Conservation (phyloP, 2,888 invertebrate genomes). For the Polydrusus cervinus region DNA sequence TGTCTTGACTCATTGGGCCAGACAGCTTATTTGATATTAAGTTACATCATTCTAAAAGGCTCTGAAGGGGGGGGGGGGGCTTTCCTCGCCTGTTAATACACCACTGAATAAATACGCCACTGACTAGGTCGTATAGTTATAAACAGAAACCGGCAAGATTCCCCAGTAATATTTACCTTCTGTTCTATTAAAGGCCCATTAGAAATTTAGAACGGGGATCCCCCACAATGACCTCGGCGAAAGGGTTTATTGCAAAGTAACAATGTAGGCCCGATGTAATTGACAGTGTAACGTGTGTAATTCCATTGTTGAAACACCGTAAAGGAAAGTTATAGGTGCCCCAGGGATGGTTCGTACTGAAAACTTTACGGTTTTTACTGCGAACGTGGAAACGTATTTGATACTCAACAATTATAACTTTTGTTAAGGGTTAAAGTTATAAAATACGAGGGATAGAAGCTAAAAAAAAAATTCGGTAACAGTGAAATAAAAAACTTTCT, state of each 20-base stretch:
- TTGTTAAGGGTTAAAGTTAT: too few species aligned
- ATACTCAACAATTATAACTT: too few species aligned
- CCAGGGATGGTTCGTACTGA: neutral
- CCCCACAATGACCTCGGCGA: conserved; percentile 31
- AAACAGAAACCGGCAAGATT: neutral
- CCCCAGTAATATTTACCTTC: neutral
- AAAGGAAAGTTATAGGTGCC: neutral
- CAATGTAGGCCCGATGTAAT: conserved; percentile 14
- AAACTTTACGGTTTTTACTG: neutral
- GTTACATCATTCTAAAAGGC: too few species aligned
- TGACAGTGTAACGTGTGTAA: conserved; percentile 15
- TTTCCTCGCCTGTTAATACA: too few species aligned
- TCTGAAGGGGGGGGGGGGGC: too few species aligned
- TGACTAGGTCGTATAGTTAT: neutral
- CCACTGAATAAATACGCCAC: too few species aligned
- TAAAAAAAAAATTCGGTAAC: too few species aligned
- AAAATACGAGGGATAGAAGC: too few species aligned
- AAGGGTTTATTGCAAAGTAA: conserved; percentile 37
- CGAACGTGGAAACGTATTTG: neutral
- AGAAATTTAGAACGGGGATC: neutral
- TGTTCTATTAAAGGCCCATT: conserved; percentile 15
- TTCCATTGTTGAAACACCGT: neutral
- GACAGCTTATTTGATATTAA: too few species aligned
- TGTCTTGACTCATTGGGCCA: too few species aligned
- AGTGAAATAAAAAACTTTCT: too few species aligned